phyloP scores from a whole-genome alignment of 2,113 vertebrate genomes.

The Pyrgilauda ruficollis region DNA sequence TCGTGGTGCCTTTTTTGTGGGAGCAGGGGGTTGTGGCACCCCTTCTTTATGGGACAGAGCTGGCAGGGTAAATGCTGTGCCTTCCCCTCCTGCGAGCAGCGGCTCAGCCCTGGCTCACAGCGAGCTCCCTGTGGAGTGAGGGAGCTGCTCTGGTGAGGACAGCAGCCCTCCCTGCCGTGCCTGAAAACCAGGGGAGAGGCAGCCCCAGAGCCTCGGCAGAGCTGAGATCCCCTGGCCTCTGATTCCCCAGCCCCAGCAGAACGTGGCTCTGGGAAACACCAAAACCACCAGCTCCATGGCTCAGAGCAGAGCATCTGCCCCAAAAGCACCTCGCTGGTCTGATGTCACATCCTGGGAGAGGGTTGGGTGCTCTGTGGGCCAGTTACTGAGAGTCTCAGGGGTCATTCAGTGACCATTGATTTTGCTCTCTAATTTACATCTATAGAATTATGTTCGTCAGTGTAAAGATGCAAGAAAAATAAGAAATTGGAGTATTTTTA shows the following conservation, averaged over 20 bases:
- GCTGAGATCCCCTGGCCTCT: background rate
- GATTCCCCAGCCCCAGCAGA: background rate
- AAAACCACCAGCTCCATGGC: rapidly evolving
- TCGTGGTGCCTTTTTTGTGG: rapidly evolving
- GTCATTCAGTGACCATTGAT: background rate
- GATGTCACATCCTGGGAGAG: rapidly evolving
- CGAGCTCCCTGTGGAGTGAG: background rate
- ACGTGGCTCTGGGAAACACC: background rate
- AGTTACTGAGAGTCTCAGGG: background rate
- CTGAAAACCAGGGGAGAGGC: background rate
- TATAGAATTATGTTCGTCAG: background rate
- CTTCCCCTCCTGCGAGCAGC: background rate
- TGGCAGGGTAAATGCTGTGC: background rate
- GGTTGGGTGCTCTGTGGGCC: background rate
- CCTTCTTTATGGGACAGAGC: background rate
- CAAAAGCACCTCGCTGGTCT: rapidly evolving
- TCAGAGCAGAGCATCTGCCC: background rate
- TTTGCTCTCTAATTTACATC: background rate
- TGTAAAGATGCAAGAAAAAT: background rate
- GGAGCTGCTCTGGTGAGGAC: rapidly evolving
- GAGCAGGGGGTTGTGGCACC: rapidly evolving
- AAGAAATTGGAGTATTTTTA: background rate
- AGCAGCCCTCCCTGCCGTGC: background rate
- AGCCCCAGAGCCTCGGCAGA: background rate
- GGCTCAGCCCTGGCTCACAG: background rate